Base-by-base conservation (phyloP, 2,113 vertebrate species). In the Alaudala cheleensis region DNA sequence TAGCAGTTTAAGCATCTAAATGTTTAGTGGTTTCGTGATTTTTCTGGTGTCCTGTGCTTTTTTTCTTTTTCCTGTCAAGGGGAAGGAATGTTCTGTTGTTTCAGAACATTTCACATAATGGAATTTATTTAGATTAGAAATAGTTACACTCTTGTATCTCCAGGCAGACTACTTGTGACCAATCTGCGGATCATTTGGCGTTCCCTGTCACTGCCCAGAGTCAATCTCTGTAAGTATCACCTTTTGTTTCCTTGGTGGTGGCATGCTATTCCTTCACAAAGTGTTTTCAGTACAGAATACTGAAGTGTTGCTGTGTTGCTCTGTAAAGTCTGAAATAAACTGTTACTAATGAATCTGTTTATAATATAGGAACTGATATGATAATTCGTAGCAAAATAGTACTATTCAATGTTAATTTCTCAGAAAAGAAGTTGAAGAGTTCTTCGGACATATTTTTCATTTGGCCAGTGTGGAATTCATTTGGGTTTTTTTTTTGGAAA, bases 161-260 rank as follows among this genome's bases (percentile, higher is more conserved):
- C 93, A 98, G 98, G 98, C 44, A 98, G 98, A 93, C 98, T 99
- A 39, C 97, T 99, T 77, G 99, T 99, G 79, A 99, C 99, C 86
- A 99, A 99, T 96, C 95, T 99, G 97, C 98, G 99, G 95, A 99
- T 99, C 93, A 99, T 99, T 77, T 99, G 99, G 99, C 99, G 99
- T 81, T 99, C 99, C 7, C 84, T 99, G 95, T 99, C 99, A 39
- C 95, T 99, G 72, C 98, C 99, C 77, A 98, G 99, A 98, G 98
- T 99, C 89, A 99, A 99, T 95, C 98, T 99, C 73, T 98, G 98
- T 98, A 97, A 98, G 98, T 98, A 97, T 91, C 64, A 23, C n/a
- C 10, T 86, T 62, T 23, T 66, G 18, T 57, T 93, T 67, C 29
- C 33, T 83, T 74, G 62, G 5, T 64, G 39, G 18, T 83, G 53